phyloP scores from a whole-genome alignment of 2,888 invertebrate genomes.

The Eupithecia vulgata region DNA sequence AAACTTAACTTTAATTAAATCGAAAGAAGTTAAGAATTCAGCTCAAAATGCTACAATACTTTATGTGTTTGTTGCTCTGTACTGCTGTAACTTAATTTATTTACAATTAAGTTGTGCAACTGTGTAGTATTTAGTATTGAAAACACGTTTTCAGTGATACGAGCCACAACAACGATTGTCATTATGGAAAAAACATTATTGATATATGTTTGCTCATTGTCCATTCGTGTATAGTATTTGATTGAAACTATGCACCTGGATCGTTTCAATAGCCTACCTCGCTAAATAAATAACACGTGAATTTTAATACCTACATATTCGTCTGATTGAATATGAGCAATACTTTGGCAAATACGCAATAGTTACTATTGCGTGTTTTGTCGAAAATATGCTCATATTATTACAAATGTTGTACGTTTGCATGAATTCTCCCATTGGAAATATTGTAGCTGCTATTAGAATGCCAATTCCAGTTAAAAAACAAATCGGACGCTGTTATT shows the following conservation, averaged over 20 bases:
- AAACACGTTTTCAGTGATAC: conserved; percentile 28
- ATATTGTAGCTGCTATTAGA: not conserved
- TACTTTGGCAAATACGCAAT: no score
- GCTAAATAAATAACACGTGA: conserved; percentile 4
- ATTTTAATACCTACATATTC: no score
- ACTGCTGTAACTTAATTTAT: not conserved
- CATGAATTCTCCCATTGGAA: not conserved
- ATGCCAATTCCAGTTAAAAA: not conserved
- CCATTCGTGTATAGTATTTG: conserved; percentile 17
- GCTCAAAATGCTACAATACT: not conserved
- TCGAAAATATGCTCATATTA: not conserved
- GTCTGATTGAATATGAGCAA: no score
- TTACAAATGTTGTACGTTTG: not conserved
- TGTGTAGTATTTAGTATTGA: conserved; percentile 22
- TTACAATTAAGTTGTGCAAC: conserved; percentile 32
- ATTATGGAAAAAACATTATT: conserved; percentile 29
- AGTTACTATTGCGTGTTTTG: not conserved
- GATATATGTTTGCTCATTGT: conserved; percentile 24
- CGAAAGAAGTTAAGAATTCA: not conserved
- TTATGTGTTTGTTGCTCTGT: not conserved
- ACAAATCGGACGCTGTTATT: not conserved
- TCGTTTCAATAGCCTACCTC: not conserved
- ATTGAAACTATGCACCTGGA: not conserved
- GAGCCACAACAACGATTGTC: conserved; percentile 18
- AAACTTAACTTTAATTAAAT: not conserved